Evolutionary conservation across 2,113 vertebrate species (phyloP).

Genomic region (Brachirus orientalis): DNA sequence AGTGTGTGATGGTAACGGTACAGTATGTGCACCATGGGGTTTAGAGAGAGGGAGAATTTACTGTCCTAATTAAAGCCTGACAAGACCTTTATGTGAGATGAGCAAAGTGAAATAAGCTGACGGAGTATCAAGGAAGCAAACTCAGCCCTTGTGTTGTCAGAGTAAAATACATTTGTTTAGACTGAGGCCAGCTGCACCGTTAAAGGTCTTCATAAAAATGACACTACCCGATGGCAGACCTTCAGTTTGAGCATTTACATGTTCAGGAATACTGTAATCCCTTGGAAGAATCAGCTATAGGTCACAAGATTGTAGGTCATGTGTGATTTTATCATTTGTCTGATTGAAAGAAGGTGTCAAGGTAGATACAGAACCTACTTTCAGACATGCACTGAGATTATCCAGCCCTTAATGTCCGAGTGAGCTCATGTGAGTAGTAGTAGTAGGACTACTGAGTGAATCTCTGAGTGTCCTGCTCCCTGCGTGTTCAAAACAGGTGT

Average conservation of each 20-base stretch:
- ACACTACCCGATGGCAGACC: neutral
- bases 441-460: too few relatives aligned
- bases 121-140: neutral
- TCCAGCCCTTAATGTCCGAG: too few relatives aligned
- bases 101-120: neutral
- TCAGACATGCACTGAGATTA: too few relatives aligned
- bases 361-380: neutral
- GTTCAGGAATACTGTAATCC: neutral
- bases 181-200: neutral
- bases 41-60: constrained; percentile 26
- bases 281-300: neutral
- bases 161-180: neutral
- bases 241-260: neutral
- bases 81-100: constrained; percentile 24
- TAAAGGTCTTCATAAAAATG: neutral
- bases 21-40: constrained; percentile 35
- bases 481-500: too few relatives aligned
- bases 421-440: too few relatives aligned
- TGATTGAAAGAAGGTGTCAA: neutral
- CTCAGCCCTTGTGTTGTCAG: neutral
- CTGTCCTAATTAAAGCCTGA: constrained; percentile 32
- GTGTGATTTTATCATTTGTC: too few relatives aligned
- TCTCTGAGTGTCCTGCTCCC: too few relatives aligned
- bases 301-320: too few relatives aligned
- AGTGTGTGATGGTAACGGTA: constrained; percentile 41